Base-by-base conservation (phyloP, 2,888 invertebrate species). In the Abrostola triplasia region DNA sequence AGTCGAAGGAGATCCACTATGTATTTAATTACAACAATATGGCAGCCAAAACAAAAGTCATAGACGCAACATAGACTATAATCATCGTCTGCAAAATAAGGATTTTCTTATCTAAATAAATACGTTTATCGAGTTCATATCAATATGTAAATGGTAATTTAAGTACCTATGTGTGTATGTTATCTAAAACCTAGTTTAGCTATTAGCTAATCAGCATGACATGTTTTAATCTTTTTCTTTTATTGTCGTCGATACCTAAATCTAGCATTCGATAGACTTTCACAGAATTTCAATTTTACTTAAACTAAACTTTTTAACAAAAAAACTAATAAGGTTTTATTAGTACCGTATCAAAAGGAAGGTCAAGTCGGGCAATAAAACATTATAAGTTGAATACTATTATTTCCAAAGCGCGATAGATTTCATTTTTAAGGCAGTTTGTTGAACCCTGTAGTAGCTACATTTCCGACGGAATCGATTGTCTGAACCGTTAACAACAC, bases 381-480 rank as follows among this genome's bases (percentile, higher is more conserved):
- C 42, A 42, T 59, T n/a, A 38, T 48, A 65, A 10, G 38, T 47
- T 66, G 52, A 47, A 13, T 36, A 52, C 54, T 38, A 55, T 55
- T 56, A 64, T 53, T 60, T 64, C 64, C 67, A 44, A 58, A 73
- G 41, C 37, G 66, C 13, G 59, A 55, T 49, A 42, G 61, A 67
- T 70, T 70, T 70, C 57, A 66, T 62, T 66, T 73, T 70, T 73
- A 67, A 63, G 38, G 53, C 10, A 70, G 77, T 73, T 24, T 40
- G 64, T 64, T 51, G 61, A 66, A 61, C 64, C 53, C 53, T 68
- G 37, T 61, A 52, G 9, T 63, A 66, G 69, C 58, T 71, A 67
- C 69, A 66, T 64, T 59, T 80, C 61, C 54, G 38, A 50, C 50
- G 64, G 66, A 79, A 86, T 85, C 82, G 82, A 85, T 86, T 84